These are phyloP conservation scores for Manacus vitellinus DNA, from an alignment of 2,113 vertebrate species.

Conservation along the genomic window DNA sequence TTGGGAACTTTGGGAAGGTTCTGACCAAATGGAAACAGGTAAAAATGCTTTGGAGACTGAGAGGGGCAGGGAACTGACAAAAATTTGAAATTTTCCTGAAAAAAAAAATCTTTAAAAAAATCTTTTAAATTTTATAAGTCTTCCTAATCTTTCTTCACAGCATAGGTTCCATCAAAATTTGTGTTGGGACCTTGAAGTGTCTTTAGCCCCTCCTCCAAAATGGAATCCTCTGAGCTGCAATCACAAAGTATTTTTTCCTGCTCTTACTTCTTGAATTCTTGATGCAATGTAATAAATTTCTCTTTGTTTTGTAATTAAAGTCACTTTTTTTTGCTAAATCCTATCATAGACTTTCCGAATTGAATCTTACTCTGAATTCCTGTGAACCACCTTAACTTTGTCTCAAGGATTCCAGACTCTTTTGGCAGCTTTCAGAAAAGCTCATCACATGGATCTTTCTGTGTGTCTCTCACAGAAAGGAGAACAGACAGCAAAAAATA, in stretches of 20 bases:
- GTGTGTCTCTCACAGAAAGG: not conserved
- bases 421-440: not conserved
- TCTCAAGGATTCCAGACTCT: not conserved
- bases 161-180: not conserved
- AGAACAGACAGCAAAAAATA: not conserved
- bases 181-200: not conserved
- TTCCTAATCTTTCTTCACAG: not conserved
- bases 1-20: not conserved
- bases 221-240: not conserved
- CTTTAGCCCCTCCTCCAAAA: not conserved
- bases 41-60: not conserved
- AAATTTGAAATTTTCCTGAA: not conserved
- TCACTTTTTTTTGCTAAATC: not conserved
- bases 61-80: not conserved
- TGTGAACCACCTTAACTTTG: not conserved
- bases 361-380: not conserved
- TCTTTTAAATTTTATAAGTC: not conserved
- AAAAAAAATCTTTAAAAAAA: not conserved
- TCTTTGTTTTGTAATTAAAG: not conserved
- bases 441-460: not conserved
- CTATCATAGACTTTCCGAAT: not conserved
- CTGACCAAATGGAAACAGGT: not conserved
- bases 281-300: not conserved
- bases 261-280: not conserved
- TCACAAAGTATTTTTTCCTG: not conserved